Evolutionary conservation across 2,797 vertebrate genomes (phyloP).

Genomic region (Trachops cirrhosus): DNA sequence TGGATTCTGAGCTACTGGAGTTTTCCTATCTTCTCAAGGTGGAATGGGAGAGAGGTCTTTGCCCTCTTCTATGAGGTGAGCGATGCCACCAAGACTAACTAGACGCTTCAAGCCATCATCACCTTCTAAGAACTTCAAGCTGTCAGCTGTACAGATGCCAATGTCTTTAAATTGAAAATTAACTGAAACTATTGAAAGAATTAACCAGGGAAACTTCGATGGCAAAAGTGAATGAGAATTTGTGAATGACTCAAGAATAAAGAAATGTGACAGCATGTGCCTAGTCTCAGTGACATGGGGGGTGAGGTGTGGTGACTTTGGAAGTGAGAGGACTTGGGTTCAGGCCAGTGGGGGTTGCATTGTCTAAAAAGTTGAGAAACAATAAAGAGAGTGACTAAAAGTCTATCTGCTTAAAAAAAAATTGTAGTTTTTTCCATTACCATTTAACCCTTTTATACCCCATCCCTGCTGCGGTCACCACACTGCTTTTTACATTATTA

Average conservation of each 20-base stretch:
- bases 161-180: background rate
- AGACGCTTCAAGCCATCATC: background rate
- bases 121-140: background rate
- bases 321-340: background rate
- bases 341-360: background rate
- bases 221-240: background rate
- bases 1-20: constrained; percentile 52
- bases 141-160: background rate
- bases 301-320: background rate
- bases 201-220: background rate
- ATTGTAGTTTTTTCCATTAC: background rate
- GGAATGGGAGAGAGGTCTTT: background rate
- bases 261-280: background rate
- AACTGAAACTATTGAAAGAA: background rate
- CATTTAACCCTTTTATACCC: background rate
- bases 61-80: background rate
- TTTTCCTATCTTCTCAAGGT: constrained; percentile 41
- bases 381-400: background rate
- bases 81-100: background rate
- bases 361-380: background rate
- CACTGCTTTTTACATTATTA: background rate
- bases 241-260: background rate
- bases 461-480: background rate
- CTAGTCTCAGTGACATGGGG: background rate
- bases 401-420: background rate